Base-by-base conservation (phyloP, 64 coral and sea anemone species). In the Montipora sp. region DNA sequence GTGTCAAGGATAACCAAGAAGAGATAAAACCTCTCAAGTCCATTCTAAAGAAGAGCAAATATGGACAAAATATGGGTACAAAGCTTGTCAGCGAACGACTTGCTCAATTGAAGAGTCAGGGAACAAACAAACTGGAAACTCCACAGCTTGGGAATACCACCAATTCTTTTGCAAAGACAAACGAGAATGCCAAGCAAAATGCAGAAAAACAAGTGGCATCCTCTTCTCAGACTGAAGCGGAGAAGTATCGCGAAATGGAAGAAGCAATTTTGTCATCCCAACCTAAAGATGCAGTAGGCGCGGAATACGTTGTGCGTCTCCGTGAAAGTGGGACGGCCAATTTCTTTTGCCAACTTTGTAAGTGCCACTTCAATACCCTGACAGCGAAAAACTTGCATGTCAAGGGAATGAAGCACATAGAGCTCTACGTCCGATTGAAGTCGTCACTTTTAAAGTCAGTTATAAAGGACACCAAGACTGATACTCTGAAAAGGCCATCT, bases 401-500 rank as follows among this genome's bases (percentile, higher is more conserved):
- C 3, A 94, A 98, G 72, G 91, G 92, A 68, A 94, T 94, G 89
- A 98, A 94, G 43, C 95, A 98, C 50, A 92, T 98, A 21, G 95
- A 98, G 45, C 75, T 94, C 67, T 98, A 94, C 68, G 88, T 98
- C 5, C 93, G 95, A 51, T 58, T 90, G 21, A 98, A 98, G 44
- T 93, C 95, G 9, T 88, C 89, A 12, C 50, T 98, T 11, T 59
- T 98, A 5, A 71, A 93, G 19, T 68, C 84, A 19, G 92, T 94
- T 49, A 94, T 98, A 45, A 86, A 67, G n/a, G 47, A 60, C 53
- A 77, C 14, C 1, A 81, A 83, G 59, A 12, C 16, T 47, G 70
- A 77, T 21, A 73, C 80, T 1, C 4, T 24, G 0, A 81, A 69
- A 24, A 73, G 65, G 19, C 78, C 89, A 12, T 22, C 20, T 67